Evolutionary conservation across 2,113 vertebrate species (phyloP), one percentile per base, ranked within the genome.

Genomic region (Junco hyemalis): DNA sequence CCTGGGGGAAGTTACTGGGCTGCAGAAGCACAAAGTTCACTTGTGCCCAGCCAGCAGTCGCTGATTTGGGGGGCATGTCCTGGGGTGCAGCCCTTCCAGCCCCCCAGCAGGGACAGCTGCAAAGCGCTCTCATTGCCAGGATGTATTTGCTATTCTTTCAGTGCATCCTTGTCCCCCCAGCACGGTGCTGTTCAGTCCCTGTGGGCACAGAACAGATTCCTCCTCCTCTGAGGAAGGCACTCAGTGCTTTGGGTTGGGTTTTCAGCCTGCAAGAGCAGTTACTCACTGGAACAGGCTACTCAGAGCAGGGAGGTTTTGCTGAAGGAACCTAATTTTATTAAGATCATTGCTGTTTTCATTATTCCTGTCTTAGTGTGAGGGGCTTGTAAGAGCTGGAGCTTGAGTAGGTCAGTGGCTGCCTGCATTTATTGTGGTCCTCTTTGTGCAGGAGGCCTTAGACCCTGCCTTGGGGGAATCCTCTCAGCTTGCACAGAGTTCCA

Each of bases 371-470:
- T 14, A 13, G 25, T 33, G 35, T 45, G 51, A 72, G 38, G 47
- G 29, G 4, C 5, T 40, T 12, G 9, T 53, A 5, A 8, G 8
- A 45, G 29, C 64, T 50, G 80, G 45, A 74, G 65, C 78, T 47
- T 11, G 2, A 1, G 4, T 2, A 12, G 31, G 12, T 14, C 16
- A 0, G 16, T 4, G 28, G 8, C 12, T 5, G 2, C 8, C 81
- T 66, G 50, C 5, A 0, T 36, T 61, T 44, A 1, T 23, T 22
- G 15, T 57, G 66, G 15, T 51, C 22, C 28, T 50, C 24, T 47
- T 73, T 10, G 61, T 51, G 61, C 66, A 28, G 54, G 60, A 66
- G 60, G 4, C 9, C 2, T 50, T 8, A 31, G 26, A 31, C 12
- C 4, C 6, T 40, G 59, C 31, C 1, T 21, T 28, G 35, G 68